phyloP scores from a whole-genome alignment of 2,797 vertebrate genomes.

The Notolepis coatsorum region DNA sequence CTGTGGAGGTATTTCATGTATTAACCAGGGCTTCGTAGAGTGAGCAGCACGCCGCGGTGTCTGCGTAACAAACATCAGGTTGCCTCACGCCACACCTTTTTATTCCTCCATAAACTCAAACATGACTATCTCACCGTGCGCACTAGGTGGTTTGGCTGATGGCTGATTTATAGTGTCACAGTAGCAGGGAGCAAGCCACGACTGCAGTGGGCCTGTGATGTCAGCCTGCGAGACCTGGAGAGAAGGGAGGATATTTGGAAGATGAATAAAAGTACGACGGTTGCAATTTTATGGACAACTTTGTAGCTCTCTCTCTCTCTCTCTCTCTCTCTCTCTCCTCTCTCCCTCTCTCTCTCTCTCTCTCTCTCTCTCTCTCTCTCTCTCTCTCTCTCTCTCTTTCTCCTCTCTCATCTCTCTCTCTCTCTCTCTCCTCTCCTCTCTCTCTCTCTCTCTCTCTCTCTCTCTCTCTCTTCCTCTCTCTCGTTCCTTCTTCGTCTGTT shows the following conservation, averaged over 20 bases:
- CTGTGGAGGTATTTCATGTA: too few species aligned
- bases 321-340: slow-evolving; percentile 4
- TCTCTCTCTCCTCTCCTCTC: background rate
- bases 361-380: background rate
- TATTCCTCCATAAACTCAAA: too few species aligned
- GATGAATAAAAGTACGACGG: slow-evolving; percentile 25
- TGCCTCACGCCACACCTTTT: too few species aligned
- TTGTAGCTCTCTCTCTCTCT: slow-evolving; percentile 19
- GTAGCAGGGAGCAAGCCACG: slow-evolving; percentile 32
- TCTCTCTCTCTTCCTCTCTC: background rate
- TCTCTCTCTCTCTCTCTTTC: background rate
- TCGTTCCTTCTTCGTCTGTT: background rate
- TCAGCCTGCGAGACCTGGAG: slow-evolving; percentile 30
- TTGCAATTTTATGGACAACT: slow-evolving; percentile 22
- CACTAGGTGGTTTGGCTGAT: slow-evolving; percentile 28
- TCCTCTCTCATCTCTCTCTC: background rate
- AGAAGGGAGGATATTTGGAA: background rate
- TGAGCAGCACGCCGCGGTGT: too few species aligned
- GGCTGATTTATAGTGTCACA: slow-evolving; percentile 49
- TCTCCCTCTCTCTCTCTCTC: background rate
- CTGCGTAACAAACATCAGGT: too few species aligned
- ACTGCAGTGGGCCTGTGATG: slow-evolving; percentile 33
- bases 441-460: background rate
- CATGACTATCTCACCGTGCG: background rate
- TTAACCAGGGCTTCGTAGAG: too few species aligned